A percentile compares a stretch with the other conserved stretches of the same genome.
phyloP scores from a whole-genome alignment of 2,888 invertebrate genomes.

The Priocnemis perturbator region DNA sequence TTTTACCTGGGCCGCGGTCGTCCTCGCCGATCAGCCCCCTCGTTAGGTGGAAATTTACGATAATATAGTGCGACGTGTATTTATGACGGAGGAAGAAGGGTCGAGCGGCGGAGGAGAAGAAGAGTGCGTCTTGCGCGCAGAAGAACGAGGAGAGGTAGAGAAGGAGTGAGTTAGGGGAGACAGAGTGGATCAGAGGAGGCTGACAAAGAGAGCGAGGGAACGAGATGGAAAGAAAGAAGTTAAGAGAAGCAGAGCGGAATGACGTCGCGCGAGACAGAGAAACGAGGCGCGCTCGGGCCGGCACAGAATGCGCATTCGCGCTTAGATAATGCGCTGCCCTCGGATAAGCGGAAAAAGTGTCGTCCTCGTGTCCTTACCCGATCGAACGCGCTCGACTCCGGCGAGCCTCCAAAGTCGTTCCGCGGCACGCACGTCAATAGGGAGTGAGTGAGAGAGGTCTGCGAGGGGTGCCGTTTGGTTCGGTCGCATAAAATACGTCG shows the following conservation, averaged over 20 bases:
- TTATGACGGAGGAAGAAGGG: conserved; percentile 33
- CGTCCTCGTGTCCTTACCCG: too few relatives aligned
- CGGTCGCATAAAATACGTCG: conserved; percentile 43
- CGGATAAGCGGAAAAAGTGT: conserved; percentile 3
- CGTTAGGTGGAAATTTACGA: conserved; percentile 61
- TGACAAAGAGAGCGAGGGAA: conserved; percentile 17
- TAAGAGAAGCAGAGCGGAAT: too few relatives aligned
- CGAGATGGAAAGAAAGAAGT: not conserved
- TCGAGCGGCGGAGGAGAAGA: conserved; percentile 18
- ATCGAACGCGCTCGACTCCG: too few relatives aligned
- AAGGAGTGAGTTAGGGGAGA: not conserved
- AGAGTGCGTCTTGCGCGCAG: conserved; percentile 20
- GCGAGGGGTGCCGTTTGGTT: conserved; percentile 12
- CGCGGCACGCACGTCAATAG: too few relatives aligned
- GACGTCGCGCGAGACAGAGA: too few relatives aligned
- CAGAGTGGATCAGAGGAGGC: conserved; percentile 3
- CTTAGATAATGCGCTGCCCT: not conserved
- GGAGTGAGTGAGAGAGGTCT: too few relatives aligned
- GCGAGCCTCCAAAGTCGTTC: too few relatives aligned
- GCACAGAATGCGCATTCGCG: too few relatives aligned
- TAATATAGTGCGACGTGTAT: conserved; percentile 52
- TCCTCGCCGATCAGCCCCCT: conserved; percentile 25
- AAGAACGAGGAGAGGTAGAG: conserved; percentile 14
- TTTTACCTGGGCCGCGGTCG: too few relatives aligned
- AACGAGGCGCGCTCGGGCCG: too few relatives aligned